Evolutionary conservation across 1,140 invertebrate species (phyloP).

Genomic region (Panulirus ornatus): DNA sequence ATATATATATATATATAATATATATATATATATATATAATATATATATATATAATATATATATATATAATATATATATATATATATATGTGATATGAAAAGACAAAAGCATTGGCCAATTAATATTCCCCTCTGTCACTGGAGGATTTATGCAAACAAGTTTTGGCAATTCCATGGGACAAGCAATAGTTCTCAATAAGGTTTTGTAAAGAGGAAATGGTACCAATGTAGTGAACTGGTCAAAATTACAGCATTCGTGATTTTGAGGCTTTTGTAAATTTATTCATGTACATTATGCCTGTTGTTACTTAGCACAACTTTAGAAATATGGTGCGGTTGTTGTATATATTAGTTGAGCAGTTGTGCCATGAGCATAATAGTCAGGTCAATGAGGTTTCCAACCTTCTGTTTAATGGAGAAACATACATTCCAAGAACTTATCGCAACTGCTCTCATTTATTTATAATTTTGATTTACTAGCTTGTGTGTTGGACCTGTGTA

Average conservation of each 20-base stretch:
- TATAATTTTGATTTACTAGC: constrained; percentile 21
- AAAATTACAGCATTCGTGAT: neutral
- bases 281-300: constrained; percentile 25
- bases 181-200: neutral
- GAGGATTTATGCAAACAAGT: neutral
- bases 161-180: neutral
- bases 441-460: constrained; percentile 43
- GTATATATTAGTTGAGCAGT: constrained; percentile 45
- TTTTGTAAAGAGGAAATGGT: neutral
- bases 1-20: too few relatives aligned
- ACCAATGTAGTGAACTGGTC: neutral
- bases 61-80: too few relatives aligned
- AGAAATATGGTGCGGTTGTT: constrained; percentile 45
- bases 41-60: too few relatives aligned
- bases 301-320: constrained; percentile 59
- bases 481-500: constrained; percentile 24
- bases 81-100: too few relatives aligned
- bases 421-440: constrained; percentile 41
- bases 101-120: too few relatives aligned
- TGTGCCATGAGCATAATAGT: constrained; percentile 50
- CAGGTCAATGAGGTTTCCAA: neutral
- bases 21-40: too few relatives aligned
- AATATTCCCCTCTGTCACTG: neutral
- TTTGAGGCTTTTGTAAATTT: neutral
- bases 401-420: neutral